phyloP scores from a whole-genome alignment of 2,797 vertebrate species.

The Onychomys torridus region DNA sequence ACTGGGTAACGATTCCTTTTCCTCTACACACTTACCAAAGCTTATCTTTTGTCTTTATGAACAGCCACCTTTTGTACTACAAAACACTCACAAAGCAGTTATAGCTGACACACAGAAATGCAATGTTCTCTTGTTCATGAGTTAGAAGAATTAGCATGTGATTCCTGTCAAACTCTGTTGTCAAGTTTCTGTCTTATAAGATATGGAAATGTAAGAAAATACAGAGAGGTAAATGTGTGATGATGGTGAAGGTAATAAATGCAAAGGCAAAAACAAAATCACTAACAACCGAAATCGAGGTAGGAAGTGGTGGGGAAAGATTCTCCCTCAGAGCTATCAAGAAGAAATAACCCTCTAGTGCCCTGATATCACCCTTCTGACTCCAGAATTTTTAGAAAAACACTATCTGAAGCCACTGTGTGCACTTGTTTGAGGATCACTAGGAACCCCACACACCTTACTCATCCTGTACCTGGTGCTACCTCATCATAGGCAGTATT shows the following conservation, averaged over 20 bases:
- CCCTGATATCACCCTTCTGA: neutral
- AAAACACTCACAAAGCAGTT: neutral
- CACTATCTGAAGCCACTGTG: neutral
- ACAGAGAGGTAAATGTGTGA: neutral
- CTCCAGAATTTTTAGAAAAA: neutral
- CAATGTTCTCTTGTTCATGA: too few relatives aligned
- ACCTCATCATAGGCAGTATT: too few relatives aligned
- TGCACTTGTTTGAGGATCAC: too few relatives aligned
- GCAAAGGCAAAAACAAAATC: neutral
- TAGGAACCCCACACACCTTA: fast-evolving
- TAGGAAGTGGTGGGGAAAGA: neutral
- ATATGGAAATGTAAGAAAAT: neutral
- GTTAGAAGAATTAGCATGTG: neutral
- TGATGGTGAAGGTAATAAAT: neutral
- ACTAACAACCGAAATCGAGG: fast-evolving
- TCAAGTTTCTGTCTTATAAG: neutral
- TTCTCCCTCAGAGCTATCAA: neutral
- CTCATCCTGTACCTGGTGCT: too few relatives aligned
- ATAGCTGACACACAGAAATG: neutral
- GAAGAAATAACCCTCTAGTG: fast-evolving
- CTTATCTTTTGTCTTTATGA: neutral
- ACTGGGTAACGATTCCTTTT: neutral
- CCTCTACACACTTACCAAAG: neutral
- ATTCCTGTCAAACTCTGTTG: neutral
- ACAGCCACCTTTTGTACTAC: neutral